Base-by-base conservation (phyloP, 2,113 vertebrate species). In the Glaucomys volans region DNA sequence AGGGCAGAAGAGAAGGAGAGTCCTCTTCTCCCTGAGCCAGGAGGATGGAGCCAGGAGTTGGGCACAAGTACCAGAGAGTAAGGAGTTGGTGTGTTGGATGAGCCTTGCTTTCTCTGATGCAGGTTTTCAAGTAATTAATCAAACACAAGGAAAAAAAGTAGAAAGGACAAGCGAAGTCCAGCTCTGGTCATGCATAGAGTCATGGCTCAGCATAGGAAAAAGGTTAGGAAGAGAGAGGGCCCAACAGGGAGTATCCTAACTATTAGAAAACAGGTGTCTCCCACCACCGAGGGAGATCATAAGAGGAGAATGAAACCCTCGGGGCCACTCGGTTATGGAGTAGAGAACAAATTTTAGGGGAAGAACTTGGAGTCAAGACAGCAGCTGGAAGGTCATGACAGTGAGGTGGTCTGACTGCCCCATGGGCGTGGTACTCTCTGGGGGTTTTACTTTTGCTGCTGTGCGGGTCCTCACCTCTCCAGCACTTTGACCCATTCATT, bases 331-430 rank as follows among this genome's bases (percentile, higher is more conserved):
- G 17, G 18, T 35, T 2, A 0, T 9, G 28, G 57, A 66, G 4
- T 30, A 0, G 0, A 44, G 40, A 42, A 59, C 14, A 32, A 35
- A 40, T 3, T 4, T 13, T 18, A 95, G 47, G 35, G 44, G 28
- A 17, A 59, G 77, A 52, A 87, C 22, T 20, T 22, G 5, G 0
- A 16, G 6, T n/a, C 40, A 47, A 20, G 50, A 37, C 12, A n/a
- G 26, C 32, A 28, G 30, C 6, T n/a, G 7, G 57, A 17, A n/a
- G 16, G 11, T n/a, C 30, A 5, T 4, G 20, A 26, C 5, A 1
- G 20, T 4, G 22, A 32, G 7, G 5, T 11, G 28, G 1, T 1
- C 0, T 17, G 16, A 74, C 5, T 5, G 13, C 16, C 24, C 7
- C 7, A 30, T 76, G 7, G 30, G 30, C 17, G 4, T 2, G 37